Percentiles rank a stretch among this genome's conserved stretches.
Evolutionary conservation across 2,888 invertebrate species (phyloP).

Genomic region (Reticulitermes lucifugus): DNA sequence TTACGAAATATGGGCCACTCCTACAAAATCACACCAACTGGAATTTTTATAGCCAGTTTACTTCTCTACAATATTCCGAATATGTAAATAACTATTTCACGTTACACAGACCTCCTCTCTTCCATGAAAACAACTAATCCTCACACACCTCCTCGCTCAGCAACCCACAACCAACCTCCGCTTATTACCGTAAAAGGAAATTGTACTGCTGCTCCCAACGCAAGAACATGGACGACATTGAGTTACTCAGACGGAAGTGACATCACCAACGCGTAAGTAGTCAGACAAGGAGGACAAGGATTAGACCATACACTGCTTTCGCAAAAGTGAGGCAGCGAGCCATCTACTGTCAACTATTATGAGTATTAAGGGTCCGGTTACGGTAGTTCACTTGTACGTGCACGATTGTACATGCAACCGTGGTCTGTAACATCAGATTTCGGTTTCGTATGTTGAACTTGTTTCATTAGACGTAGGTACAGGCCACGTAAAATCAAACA

Average conservation of each 20-base stretch:
- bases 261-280: not conserved
- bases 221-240: not conserved
- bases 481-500: too few species aligned
- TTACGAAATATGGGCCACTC: not conserved
- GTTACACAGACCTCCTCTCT: not conserved
- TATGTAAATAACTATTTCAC: not conserved
- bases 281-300: too few species aligned
- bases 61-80: not conserved
- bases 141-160: not conserved
- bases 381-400: too few species aligned
- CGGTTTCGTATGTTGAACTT: too few species aligned
- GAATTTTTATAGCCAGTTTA: not conserved
- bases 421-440: too few species aligned
- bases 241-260: constrained; percentile 2
- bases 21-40: not conserved
- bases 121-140: not conserved
- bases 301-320: too few species aligned
- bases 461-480: too few species aligned
- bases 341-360: too few species aligned
- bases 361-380: too few species aligned
- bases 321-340: too few species aligned
- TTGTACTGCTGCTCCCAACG: not conserved
- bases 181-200: constrained; percentile 10
- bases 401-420: too few species aligned
- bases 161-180: not conserved